phyloP scores from a whole-genome alignment of 2,113 vertebrate species.

The Steatornis caripensis region DNA sequence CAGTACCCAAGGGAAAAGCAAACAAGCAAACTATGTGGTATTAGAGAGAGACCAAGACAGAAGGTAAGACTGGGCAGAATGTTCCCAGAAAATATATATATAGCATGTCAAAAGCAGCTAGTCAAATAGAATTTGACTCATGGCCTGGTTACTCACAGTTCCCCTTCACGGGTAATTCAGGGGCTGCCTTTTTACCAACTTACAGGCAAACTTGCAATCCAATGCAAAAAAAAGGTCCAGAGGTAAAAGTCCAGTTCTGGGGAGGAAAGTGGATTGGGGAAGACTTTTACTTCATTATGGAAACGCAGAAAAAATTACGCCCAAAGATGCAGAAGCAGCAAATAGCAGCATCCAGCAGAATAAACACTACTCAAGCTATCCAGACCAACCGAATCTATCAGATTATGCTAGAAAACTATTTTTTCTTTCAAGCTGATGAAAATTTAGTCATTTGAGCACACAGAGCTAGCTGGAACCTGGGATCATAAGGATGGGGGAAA shows the following conservation, averaged over 20 bases:
- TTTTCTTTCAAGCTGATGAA: background rate
- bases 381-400: background rate
- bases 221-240: background rate
- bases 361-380: background rate
- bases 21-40: background rate
- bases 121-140: constrained; percentile 4
- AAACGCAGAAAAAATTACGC: background rate
- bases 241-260: background rate
- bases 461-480: background rate
- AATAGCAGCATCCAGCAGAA: background rate
- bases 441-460: background rate
- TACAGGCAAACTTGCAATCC: background rate
- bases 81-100: constrained; percentile 8
- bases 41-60: background rate
- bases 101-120: constrained; percentile 8
- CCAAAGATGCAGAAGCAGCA: background rate
- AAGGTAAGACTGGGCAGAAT: background rate
- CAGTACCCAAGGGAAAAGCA: background rate
- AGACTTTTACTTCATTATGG: background rate
- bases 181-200: background rate
- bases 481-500: accelerated
- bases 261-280: background rate
- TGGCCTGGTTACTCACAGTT: background rate
- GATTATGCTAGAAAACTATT: background rate
- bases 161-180: background rate